A percentile compares a stretch with the other conserved stretches of the same genome.
These are phyloP conservation scores for Armadillidium nasatum DNA, from an alignment of 1,140 invertebrate species.

Conservation along the genomic window DNA sequence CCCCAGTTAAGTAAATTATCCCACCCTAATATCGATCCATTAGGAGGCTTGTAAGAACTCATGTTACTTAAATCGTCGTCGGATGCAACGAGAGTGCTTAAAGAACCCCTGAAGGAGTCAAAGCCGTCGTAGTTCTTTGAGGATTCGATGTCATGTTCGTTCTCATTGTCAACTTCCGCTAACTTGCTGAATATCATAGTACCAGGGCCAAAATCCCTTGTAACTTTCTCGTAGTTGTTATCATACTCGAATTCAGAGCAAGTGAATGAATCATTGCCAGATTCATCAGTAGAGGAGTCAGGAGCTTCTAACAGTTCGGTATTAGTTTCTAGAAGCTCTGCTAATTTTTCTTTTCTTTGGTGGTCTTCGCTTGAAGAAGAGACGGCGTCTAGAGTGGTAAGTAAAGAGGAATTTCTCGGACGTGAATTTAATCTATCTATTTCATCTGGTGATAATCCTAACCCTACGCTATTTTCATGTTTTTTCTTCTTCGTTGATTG, in stretches of 20 bases:
- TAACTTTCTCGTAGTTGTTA: conserved; percentile 67
- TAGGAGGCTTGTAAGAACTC: conserved; percentile 65
- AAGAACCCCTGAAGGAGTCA: conserved; percentile 84
- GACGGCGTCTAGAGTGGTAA: conserved; percentile 85
- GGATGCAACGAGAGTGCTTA: conserved; percentile 85
- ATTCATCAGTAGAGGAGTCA: conserved; percentile 82
- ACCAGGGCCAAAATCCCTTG: conserved; percentile 52
- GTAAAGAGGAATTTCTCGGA: conserved; percentile 70
- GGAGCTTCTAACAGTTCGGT: conserved; percentile 48
- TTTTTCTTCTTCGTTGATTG: conserved; percentile 55
- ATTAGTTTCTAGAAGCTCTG: conserved; percentile 51
- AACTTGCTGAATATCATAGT: conserved; percentile 67
- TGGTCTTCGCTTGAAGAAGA: conserved; percentile 81
- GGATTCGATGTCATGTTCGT: conserved; percentile 52
- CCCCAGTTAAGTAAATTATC: conserved; percentile 93
- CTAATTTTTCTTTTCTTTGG: conserved; percentile 46
- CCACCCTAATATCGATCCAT: conserved; percentile 77
- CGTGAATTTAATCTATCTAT: conserved; percentile 76
- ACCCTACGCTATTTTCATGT: conserved; percentile 48
- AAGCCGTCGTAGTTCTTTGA: conserved; percentile 70
- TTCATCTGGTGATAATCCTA: conserved; percentile 70
- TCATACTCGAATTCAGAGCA: conserved; percentile 98
- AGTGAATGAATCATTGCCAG: conserved; percentile 94
- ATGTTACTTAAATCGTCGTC: conserved; percentile 70
- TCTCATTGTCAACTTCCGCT: conserved; percentile 55